Percentiles rank a stretch among this genome's conserved stretches.
Evolutionary conservation across 2,888 invertebrate species (phyloP).

Genomic region (Acanthosepion pharaonis): DNA sequence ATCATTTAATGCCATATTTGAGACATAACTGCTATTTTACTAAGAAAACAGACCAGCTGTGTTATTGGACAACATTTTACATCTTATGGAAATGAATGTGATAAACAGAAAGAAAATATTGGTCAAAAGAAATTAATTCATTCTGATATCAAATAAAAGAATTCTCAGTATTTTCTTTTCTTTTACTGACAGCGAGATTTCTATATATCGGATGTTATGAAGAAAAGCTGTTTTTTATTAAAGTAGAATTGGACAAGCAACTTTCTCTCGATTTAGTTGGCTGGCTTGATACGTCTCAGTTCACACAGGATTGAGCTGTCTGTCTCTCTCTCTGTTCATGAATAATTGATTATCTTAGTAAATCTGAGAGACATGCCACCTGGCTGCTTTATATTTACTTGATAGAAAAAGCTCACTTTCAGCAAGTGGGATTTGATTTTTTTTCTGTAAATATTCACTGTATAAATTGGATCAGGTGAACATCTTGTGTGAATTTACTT

Average conservation of each 20-base stretch:
- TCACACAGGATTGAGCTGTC: neutral
- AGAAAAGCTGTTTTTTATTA: neutral
- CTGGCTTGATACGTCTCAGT: neutral
- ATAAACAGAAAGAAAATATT: no score
- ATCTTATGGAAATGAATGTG: no score
- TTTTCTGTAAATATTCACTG: neutral
- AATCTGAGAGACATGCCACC: neutral
- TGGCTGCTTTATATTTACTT: neutral
- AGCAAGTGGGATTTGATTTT: neutral
- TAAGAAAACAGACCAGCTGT: no score
- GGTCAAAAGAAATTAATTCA: neutral
- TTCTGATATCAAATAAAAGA: neutral
- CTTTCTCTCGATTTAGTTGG: neutral
- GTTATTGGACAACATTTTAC: no score
- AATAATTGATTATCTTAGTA: conserved; percentile 2
- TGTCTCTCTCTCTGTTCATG: neutral
- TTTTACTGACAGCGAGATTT: neutral
- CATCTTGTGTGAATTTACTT: conserved; percentile 1
- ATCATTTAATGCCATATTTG: no score
- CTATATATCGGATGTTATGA: neutral
- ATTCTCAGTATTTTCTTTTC: neutral
- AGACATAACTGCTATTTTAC: no score
- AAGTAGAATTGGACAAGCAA: neutral
- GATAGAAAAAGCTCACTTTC: neutral
- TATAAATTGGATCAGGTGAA: neutral